These are phyloP conservation scores for Epistrophe eligans DNA, from an alignment of 2,888 invertebrate species.

Conservation along the genomic window DNA sequence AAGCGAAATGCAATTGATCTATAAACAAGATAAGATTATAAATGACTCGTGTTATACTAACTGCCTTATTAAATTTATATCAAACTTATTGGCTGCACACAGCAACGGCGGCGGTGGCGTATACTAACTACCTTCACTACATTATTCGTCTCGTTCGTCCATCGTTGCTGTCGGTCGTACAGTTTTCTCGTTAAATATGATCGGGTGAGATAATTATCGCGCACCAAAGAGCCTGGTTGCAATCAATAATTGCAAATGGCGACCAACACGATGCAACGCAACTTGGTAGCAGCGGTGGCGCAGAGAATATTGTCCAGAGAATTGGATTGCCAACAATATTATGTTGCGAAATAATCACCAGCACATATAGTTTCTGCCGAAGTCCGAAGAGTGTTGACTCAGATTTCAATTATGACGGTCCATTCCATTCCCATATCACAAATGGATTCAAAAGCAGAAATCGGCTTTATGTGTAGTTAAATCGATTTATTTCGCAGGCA, in stretches of 20 bases:
- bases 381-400: conserved; percentile 34
- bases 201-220: conserved; percentile 71
- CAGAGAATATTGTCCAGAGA: conserved; percentile 43
- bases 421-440: conserved; percentile 4
- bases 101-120: background rate
- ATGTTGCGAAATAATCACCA: conserved; percentile 52
- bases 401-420: conserved; percentile 53
- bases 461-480: background rate
- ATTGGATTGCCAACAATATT: conserved; percentile 41
- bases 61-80: conserved; percentile 70
- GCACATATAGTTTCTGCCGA: background rate
- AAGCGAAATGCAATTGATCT: conserved; percentile 63
- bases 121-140: background rate
- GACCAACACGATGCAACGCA: background rate
- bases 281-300: background rate
- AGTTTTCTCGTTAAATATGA: conserved; percentile 54
- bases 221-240: conserved; percentile 43
- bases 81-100: conserved; percentile 38
- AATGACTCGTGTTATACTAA: conserved; percentile 66
- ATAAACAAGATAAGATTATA: conserved; percentile 65
- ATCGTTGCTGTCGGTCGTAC: no score
- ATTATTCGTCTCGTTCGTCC: background rate
- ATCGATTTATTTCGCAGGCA: conserved; percentile 36
- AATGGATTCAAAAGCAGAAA: conserved; percentile 23
- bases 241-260: conserved; percentile 53